Conservation (phyloP, 2,888 invertebrate genomes). For the Drosophila differens region DNA sequence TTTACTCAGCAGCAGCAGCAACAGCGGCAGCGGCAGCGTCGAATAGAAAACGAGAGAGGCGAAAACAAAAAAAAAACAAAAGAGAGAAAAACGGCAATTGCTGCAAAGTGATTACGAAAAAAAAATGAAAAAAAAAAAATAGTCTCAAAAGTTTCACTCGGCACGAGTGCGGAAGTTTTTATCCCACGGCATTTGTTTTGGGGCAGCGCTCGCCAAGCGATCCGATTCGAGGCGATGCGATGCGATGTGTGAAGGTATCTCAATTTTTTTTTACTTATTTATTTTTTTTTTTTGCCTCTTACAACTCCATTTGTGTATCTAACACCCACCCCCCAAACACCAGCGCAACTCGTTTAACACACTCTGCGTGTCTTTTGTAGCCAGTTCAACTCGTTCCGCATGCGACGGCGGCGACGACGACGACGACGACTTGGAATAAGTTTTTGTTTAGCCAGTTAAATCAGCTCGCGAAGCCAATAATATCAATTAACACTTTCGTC, state of each 20-base stretch:
- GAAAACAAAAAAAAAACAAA: slow-evolving; percentile 9
- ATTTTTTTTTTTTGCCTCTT: slow-evolving; percentile 28
- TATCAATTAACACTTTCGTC: slow-evolving; percentile 79
- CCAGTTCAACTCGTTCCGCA: slow-evolving; percentile 48
- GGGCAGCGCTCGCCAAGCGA: slow-evolving; percentile 38
- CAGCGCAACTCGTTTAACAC: slow-evolving; percentile 39
- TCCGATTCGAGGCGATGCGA: slow-evolving; percentile 3
- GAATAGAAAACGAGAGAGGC: slow-evolving; percentile 16
- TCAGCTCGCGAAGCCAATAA: slow-evolving; percentile 55
- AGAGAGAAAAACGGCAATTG: slow-evolving; percentile 72
- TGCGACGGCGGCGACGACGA: slow-evolving; percentile 1
- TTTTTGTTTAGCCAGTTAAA: slow-evolving; percentile 36
- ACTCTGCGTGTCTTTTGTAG: slow-evolving; percentile 17
- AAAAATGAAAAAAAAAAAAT: background rate
- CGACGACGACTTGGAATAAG: slow-evolving; percentile 6
- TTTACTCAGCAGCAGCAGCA: slow-evolving; percentile 36
- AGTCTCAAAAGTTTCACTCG: slow-evolving; percentile 74
- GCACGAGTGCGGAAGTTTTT: slow-evolving; percentile 78
- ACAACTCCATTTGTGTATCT: slow-evolving; percentile 67
- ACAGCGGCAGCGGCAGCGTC: background rate
- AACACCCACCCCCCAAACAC: slow-evolving; percentile 33
- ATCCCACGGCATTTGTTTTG: slow-evolving; percentile 71
- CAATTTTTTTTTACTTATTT: background rate
- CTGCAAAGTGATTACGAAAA: slow-evolving; percentile 76
- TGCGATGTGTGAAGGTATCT: slow-evolving; percentile 30